Conservation (phyloP, 37 sponge, comb jelly and placozoan species). For the Lycopodina hypogea region DNA sequence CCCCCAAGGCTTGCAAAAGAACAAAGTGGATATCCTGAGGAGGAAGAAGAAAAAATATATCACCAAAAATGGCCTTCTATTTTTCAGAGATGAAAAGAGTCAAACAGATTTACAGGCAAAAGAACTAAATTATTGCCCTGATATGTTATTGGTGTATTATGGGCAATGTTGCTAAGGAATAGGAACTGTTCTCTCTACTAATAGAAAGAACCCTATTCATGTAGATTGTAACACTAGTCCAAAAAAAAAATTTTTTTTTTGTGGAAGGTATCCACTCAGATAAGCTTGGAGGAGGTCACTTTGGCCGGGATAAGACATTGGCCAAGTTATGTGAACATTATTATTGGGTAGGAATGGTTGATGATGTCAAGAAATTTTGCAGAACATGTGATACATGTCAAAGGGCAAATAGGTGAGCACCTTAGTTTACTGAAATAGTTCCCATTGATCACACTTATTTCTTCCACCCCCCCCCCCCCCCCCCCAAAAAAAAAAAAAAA, state of each 20-base stretch:
- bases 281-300: slow-evolving; percentile 39
- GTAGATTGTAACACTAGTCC: not conserved
- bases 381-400: slow-evolving; percentile 37
- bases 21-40: slow-evolving; percentile 1
- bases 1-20: not conserved
- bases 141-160: too few relatives aligned
- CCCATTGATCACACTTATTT: not conserved
- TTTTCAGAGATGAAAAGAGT: not conserved
- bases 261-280: slow-evolving; percentile 39
- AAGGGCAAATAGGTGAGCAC: slow-evolving; percentile 7
- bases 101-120: slow-evolving; percentile 10
- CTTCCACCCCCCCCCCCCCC: too few relatives aligned
- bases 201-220: too few relatives aligned
- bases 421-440: not conserved
- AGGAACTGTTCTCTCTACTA: too few relatives aligned
- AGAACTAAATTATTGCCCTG: too few relatives aligned
- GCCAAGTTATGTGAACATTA: slow-evolving; percentile 17
- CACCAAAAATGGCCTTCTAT: slow-evolving; percentile 12
- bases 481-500: too few relatives aligned
- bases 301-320: slow-evolving; percentile 40
- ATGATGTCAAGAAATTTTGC: slow-evolving; percentile 42
- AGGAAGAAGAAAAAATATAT: slow-evolving; percentile 20
- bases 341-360: slow-evolving; percentile 43
- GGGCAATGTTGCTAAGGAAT: too few relatives aligned
- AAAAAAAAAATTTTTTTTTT: not conserved